Conservation (phyloP, 2,888 invertebrate genomes). For the Hyalella azteca region DNA sequence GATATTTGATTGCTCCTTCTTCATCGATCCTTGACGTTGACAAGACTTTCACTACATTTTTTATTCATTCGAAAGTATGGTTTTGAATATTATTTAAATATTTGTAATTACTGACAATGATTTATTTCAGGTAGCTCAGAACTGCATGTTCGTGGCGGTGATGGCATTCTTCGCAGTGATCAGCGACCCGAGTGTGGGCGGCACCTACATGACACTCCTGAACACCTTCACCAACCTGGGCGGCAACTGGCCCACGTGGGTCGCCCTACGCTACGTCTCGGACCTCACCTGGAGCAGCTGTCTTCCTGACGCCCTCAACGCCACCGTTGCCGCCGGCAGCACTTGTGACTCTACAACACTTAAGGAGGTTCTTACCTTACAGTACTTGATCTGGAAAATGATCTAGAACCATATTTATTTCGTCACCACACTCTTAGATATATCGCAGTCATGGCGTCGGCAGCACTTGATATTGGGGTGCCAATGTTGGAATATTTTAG, state of each 20-base stretch:
- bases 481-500: no score
- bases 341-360: background rate
- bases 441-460: no score
- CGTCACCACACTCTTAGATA: no score
- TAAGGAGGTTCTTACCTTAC: background rate
- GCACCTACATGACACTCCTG: conserved; percentile 98
- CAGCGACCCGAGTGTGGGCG: conserved; percentile 94
- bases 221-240: conserved; percentile 96
- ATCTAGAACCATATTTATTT: no score
- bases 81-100: no score
- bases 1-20: no score
- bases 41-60: no score
- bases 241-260: conserved; percentile 95
- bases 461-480: no score
- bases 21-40: no score
- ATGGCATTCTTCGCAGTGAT: conserved; percentile 99
- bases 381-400: no score
- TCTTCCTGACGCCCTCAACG: conserved; percentile 48
- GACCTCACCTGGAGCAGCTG: conserved; percentile 82
- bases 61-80: no score
- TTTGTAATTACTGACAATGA: no score
- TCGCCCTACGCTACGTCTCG: conserved; percentile 90
- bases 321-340: background rate
- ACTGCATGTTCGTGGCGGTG: conserved; percentile 95
- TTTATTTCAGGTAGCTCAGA: conserved; percentile 78